phyloP scores from a whole-genome alignment of 1,140 invertebrate species.

The Wasmannia auropunctata region DNA sequence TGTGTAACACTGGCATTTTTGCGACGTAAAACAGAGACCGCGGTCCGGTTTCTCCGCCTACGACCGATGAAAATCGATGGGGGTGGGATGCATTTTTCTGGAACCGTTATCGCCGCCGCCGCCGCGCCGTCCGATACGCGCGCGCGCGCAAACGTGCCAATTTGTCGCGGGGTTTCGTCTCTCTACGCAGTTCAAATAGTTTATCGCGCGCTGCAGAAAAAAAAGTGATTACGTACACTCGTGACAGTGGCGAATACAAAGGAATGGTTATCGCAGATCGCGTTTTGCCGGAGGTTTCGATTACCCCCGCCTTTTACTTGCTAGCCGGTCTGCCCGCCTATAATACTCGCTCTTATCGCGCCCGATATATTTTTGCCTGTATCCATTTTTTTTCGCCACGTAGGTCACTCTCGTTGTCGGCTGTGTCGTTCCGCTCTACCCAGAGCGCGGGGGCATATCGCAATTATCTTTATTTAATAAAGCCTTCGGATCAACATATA shows the following conservation, averaged over 20 bases:
- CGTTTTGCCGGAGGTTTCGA: slow-evolving; percentile 52
- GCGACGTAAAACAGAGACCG: background rate
- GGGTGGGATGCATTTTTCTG: background rate
- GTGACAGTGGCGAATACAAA: slow-evolving; percentile 55
- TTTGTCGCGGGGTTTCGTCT: slow-evolving; percentile 48
- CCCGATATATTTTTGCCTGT: slow-evolving; percentile 30
- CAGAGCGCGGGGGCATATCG: background rate
- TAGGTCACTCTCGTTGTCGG: slow-evolving; percentile 3
- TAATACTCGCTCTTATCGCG: slow-evolving; percentile 25
- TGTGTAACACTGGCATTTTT: slow-evolving; percentile 38
- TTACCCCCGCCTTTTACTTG: background rate
- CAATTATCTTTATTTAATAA: slow-evolving; percentile 54
- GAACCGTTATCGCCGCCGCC: slow-evolving; percentile 1
- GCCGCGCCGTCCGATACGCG: background rate
- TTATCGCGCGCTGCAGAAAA: slow-evolving; percentile 56
- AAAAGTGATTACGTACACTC: slow-evolving; percentile 48
- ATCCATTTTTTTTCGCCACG: slow-evolving; percentile 25
- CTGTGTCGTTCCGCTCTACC: background rate
- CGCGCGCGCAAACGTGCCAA: slow-evolving; percentile 7
- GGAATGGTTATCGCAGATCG: slow-evolving; percentile 53
- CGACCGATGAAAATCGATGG: background rate
- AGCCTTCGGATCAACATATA: background rate
- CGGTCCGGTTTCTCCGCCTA: slow-evolving; percentile 22
- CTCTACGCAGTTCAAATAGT: slow-evolving; percentile 61
- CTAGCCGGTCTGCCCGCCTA: background rate